Base-by-base conservation (phyloP, 2,113 vertebrate genomes). In the Scatophagus argus region DNA sequence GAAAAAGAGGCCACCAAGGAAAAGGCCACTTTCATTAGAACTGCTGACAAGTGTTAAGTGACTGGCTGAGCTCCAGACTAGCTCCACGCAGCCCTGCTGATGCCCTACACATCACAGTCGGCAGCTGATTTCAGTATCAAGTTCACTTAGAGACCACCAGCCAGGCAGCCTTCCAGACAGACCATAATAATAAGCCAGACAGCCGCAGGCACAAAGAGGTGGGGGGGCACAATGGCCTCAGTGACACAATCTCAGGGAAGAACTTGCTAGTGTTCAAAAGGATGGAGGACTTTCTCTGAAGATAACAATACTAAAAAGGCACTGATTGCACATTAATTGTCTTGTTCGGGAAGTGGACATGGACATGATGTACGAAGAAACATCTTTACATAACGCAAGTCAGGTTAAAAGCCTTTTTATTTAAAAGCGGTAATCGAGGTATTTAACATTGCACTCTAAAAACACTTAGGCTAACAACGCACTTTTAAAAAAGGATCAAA, bases 41-140 rank as follows among this genome's bases (percentile, higher is more conserved):
- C 86, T 92, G 90, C 91, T 92, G 93, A 94, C 90, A 90, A 92
- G 92, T 91, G 90, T 89, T 90, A 92, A 92, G 90, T 89, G 87
- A 87, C 80, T 86, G 77, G 79, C 87, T 41, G 75, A 70, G 81
- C 79, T 83, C 88, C 89, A 89, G 87, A 91, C 81, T 10, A 74
- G 66, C 74, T 87, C 59, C 29, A 39, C 55, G 38, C 59, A 54
- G 76, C 46, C 82, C 75, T 83, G 82, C 74, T 75, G 64, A 82
- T 87, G 88, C 69, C 68, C 83, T 46, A 29, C 81, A 69, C 69
- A 58, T 85, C 81, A 44, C 81, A 84, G 79, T 52, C 39, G 63
- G 76, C 79, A 49, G 83, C 77, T 87, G 82, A 90, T 90, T 88
- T 91, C 87, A 87, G 81, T 87, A 89, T 92, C 93, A 93, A 93